Conservation (phyloP, 2,888 invertebrate genomes). For the Galerucella nymphaeae region DNA sequence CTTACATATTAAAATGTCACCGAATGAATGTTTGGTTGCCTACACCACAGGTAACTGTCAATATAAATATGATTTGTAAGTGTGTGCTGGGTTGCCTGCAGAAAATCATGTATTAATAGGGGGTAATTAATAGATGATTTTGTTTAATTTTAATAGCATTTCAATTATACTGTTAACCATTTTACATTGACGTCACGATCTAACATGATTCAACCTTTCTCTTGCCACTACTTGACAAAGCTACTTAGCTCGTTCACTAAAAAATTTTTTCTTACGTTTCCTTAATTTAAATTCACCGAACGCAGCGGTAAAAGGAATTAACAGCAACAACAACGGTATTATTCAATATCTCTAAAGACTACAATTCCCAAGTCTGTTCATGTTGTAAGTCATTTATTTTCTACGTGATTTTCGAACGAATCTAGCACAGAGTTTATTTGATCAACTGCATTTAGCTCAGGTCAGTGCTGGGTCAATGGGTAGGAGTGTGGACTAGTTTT, state of each 20-base stretch:
- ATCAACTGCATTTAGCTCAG: background rate
- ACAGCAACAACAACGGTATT: background rate
- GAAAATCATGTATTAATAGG: too few relatives aligned
- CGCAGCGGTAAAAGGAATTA: constrained; percentile 3
- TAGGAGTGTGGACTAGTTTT: background rate
- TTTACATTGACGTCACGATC: background rate
- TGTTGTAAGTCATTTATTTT: background rate
- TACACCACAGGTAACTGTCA: too few relatives aligned
- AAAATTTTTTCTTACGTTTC: background rate
- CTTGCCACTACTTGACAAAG: background rate
- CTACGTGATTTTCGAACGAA: background rate
- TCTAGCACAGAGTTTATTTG: background rate
- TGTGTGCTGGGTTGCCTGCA: too few relatives aligned
- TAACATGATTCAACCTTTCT: background rate
- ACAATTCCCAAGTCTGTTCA: background rate
- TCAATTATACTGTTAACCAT: background rate
- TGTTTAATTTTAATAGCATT: too few relatives aligned
- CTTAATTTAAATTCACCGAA: background rate
- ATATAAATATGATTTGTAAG: too few relatives aligned
- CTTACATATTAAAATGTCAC: too few relatives aligned
- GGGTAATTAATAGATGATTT: too few relatives aligned
- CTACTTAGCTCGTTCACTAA: background rate
- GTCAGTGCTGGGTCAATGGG: background rate
- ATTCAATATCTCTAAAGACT: background rate
- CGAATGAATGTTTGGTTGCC: too few relatives aligned